Evolutionary conservation across 2,888 invertebrate genomes (phyloP), one percentile per base, ranked within the genome.

Genomic region (Steinernema carpocapsae): DNA sequence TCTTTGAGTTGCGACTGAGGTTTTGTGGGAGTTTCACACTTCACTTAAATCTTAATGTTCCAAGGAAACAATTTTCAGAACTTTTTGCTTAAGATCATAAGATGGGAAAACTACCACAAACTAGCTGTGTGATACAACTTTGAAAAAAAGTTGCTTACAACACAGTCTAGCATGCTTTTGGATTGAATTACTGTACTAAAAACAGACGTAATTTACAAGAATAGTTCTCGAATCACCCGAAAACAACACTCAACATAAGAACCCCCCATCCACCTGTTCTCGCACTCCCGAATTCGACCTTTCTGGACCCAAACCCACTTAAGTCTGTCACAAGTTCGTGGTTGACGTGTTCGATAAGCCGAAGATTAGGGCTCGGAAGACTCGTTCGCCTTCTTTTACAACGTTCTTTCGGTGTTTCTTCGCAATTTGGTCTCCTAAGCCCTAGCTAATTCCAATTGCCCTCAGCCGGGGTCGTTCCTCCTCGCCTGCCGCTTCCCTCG

Each of bases 381-480:
- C 56, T 19, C 56, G 56, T 56, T 48, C 24, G 29, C 32, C 19
- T 64, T 64, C 64, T 1, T 48, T 48, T 48, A 48, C 48, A 19
- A 14, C 48, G 48, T 32, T 64, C 64, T 10, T 64, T 64, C 37
- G 14, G 64, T 64, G 64, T 64, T 64, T 32, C 64, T 14, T n/a
- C 22, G 56, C 64, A 29, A 64, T 64, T 32, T 29, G 17, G 4
- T 7, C 6, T 26, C 19, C 64, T 64, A 52, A 52, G 52, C 52
- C 48, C 37, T n/a, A 7, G 22, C 24, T 52, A 52, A 52, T 52
- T 1, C 52, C 52, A 52, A n/a, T 52, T 52, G 19, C 24, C 52
- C 64, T 32, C 3, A 32, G 56, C 64, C 17, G 29, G 64, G 32
- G 64, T 64, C 64, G 64, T 29, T 64, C 64, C 64, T 37, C 37